phyloP scores from a whole-genome alignment of 2,113 vertebrate species.

The Ceyx melanurus region DNA sequence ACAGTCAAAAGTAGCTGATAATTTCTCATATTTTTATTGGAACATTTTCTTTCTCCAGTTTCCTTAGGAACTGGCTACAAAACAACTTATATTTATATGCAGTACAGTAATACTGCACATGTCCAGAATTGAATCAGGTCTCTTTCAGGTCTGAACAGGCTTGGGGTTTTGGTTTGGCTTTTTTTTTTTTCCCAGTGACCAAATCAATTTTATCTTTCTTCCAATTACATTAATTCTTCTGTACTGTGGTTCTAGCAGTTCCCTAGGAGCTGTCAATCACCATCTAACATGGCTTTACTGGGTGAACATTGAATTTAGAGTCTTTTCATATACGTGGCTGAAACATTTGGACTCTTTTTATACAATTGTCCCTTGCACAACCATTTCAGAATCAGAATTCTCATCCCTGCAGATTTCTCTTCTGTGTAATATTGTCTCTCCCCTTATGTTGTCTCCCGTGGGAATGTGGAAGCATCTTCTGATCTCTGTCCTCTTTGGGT shows the following conservation, averaged over 20 bases:
- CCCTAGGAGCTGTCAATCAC: neutral
- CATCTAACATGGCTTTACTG: neutral
- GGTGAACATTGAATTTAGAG: neutral
- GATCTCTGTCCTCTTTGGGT: neutral
- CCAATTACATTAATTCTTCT: neutral
- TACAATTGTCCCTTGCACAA: neutral
- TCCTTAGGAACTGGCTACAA: slow-evolving; percentile 22
- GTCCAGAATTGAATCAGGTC: neutral
- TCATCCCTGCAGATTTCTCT: neutral
- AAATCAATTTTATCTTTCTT: neutral
- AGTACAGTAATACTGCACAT: neutral
- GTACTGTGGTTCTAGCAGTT: neutral
- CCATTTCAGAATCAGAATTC: neutral
- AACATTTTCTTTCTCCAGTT: neutral
- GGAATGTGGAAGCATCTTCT: neutral
- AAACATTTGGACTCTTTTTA: neutral
- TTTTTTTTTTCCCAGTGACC: neutral
- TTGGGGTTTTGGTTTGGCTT: neutral
- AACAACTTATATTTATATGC: neutral
- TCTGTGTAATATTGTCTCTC: neutral
- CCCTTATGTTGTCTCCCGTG: neutral
- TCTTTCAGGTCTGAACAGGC: neutral
- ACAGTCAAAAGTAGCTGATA: neutral
- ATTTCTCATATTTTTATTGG: neutral
- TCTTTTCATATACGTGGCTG: neutral